phyloP scores from a whole-genome alignment of 1,140 invertebrate species.

The Macrobrachium rosenbergii region DNA sequence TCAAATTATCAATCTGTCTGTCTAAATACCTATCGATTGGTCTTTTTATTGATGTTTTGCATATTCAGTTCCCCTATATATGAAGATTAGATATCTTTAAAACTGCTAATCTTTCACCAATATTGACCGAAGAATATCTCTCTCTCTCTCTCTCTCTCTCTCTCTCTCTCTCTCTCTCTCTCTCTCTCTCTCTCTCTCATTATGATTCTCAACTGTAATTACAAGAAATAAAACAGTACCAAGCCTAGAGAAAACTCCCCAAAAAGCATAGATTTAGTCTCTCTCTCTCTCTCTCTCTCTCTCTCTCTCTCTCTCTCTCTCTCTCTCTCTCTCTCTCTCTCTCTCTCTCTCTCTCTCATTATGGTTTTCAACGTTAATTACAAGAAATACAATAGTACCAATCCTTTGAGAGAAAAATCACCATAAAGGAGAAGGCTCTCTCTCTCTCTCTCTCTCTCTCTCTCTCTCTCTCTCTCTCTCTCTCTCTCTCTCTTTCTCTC shows the following conservation, averaged over 20 bases:
- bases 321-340: conserved; percentile 35
- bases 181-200: neutral
- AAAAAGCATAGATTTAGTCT: neutral
- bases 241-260: no score
- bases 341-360: neutral
- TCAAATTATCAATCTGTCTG: neutral
- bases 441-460: conserved; percentile 13
- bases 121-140: no score
- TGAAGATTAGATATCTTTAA: no score
- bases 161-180: conserved; percentile 28
- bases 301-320: conserved; percentile 37
- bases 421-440: neutral
- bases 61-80: no score
- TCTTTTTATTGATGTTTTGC: neutral
- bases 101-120: no score
- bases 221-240: no score
- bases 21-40: neutral
- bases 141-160: neutral
- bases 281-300: conserved; percentile 5
- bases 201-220: neutral
- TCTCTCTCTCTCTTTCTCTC: conserved; percentile 29
- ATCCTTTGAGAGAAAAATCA: no score
- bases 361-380: no score
- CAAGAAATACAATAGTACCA: no score
- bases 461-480: conserved; percentile 39